Evolutionary conservation across 2,888 invertebrate genomes (phyloP).

Genomic region (Gerosis bhagava): DNA sequence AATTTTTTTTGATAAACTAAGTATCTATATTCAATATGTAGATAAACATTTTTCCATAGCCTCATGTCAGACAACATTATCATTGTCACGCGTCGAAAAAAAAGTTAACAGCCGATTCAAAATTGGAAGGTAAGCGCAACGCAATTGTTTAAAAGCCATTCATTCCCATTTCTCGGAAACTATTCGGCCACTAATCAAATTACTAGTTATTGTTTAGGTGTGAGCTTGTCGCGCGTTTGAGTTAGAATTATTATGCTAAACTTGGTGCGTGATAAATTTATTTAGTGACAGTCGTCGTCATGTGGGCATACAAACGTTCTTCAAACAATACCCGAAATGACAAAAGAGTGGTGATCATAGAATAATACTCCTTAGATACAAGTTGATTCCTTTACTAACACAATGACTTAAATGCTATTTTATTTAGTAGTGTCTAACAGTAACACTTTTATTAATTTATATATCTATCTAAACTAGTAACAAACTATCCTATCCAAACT

Average conservation of each 20-base stretch:
- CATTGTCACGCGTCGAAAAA: conserved; percentile 1
- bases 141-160: neutral
- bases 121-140: conserved; percentile 1
- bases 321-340: conserved; percentile 51
- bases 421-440: too few relatives aligned
- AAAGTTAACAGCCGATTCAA: conserved; percentile 3
- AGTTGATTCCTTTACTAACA: conserved; percentile 7
- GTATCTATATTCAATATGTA: too few relatives aligned
- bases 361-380: conserved; percentile 31
- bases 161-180: conserved; percentile 45
- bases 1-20: too few relatives aligned
- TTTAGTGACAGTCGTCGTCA: conserved; percentile 60
- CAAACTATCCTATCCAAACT: too few relatives aligned
- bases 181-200: conserved; percentile 53
- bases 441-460: too few relatives aligned
- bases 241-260: conserved; percentile 60
- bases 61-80: too few relatives aligned
- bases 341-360: conserved; percentile 42
- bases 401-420: neutral
- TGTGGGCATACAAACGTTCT: conserved; percentile 60
- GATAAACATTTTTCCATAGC: too few relatives aligned
- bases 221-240: conserved; percentile 58
- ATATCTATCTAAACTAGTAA: too few relatives aligned
- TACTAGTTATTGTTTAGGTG: conserved; percentile 63
- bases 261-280: conserved; percentile 65